Evolutionary conservation across 2,113 vertebrate genomes (phyloP).

Genomic region (Gallinago undulata): DNA sequence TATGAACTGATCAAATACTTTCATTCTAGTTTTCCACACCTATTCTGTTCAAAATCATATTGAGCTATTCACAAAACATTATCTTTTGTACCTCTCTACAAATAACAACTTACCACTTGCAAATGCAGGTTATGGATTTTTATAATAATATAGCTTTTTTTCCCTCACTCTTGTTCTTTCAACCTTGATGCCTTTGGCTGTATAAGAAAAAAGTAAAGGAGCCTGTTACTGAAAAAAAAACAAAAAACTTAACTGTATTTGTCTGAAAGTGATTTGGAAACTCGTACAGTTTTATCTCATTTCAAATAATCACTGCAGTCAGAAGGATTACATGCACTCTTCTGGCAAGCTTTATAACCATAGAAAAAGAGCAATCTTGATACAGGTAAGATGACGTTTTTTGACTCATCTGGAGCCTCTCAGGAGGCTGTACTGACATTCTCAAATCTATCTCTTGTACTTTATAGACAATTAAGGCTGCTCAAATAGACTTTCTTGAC

Average conservation of each 20-base stretch:
- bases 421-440: not conserved
- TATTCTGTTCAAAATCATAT: not conserved
- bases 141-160: not conserved
- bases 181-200: not conserved
- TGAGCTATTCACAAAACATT: not conserved
- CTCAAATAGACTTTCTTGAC: not conserved
- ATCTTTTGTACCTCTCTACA: not conserved
- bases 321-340: not conserved
- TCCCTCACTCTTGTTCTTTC: not conserved
- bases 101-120: not conserved
- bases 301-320: conserved; percentile 1
- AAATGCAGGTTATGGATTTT: not conserved
- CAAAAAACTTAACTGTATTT: not conserved
- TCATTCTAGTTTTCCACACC: not conserved
- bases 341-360: not conserved
- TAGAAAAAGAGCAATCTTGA: not conserved
- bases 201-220: not conserved
- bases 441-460: not conserved
- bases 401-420: not conserved
- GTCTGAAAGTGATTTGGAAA: not conserved
- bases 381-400: not conserved
- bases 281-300: not conserved
- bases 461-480: not conserved
- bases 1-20: not conserved
- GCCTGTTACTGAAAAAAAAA: not conserved